Evolutionary conservation across 2,888 invertebrate genomes (phyloP).

Genomic region (Sphaerophoria rueppellii): DNA sequence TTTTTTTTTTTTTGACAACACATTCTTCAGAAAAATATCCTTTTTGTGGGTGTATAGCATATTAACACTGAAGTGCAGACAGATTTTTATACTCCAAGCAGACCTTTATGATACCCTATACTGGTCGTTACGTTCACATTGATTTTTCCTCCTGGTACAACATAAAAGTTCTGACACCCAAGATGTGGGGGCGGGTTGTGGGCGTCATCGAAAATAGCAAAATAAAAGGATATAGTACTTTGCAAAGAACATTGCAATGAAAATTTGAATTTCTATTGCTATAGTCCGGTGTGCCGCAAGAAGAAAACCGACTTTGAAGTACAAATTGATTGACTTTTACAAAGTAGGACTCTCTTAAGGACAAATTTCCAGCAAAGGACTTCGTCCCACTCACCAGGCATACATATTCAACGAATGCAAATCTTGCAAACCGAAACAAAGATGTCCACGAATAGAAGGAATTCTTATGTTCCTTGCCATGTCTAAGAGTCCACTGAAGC

Average conservation of each 20-base stretch:
- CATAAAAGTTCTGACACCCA: not conserved
- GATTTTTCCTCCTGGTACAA: conserved; percentile 18
- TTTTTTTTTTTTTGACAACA: not conserved
- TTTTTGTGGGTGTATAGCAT: not conserved
- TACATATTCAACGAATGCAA: conserved; percentile 64
- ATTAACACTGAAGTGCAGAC: conserved; percentile 22
- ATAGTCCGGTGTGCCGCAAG: not conserved
- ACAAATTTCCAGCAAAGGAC: conserved; percentile 7
- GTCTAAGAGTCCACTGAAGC: not conserved
- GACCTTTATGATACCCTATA: conserved; percentile 31
- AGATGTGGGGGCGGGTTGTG: not conserved
- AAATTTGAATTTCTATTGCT: conserved; percentile 36
- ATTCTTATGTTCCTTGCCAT: not conserved
- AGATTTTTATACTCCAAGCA: conserved; percentile 24
- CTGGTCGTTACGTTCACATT: conserved; percentile 27
- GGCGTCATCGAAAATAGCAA: no score
- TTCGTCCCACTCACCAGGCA: not conserved
- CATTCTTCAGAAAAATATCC: not conserved
- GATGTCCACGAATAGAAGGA: no score
- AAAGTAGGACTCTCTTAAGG: conserved; percentile 27
- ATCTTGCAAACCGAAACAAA: conserved; percentile 17
- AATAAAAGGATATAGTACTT: conserved; percentile 5
- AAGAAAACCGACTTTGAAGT: conserved; percentile 48
- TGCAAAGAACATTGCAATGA: conserved; percentile 23
- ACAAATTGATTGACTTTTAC: conserved; percentile 60